A percentile compares a stretch with the other conserved stretches of the same genome.
Evolutionary conservation across 1,140 invertebrate species (phyloP).

Genomic region (Drosophila neocordata): DNA sequence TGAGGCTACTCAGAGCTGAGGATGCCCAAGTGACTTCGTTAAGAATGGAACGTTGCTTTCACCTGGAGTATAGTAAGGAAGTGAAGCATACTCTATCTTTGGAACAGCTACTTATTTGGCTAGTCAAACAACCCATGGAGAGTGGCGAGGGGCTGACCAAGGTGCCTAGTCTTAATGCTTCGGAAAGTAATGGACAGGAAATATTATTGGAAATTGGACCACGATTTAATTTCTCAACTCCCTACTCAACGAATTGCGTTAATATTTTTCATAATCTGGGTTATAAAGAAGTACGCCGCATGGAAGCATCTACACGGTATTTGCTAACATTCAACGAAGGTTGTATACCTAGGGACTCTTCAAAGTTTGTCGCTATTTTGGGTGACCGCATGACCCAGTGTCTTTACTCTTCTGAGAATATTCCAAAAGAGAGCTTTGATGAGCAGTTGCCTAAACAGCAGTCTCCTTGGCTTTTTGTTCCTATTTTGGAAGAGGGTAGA

Average conservation of each 20-base stretch:
- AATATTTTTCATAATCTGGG: slow-evolving; percentile 95
- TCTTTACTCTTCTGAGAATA: slow-evolving; percentile 87
- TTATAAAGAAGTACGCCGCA: slow-evolving; percentile 87
- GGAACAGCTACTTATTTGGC: slow-evolving; percentile 88
- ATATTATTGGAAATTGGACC: slow-evolving; percentile 88
- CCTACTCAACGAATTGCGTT: slow-evolving; percentile 97
- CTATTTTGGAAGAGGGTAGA: slow-evolving; percentile 90
- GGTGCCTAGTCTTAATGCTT: slow-evolving; percentile 72
- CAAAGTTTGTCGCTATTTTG: slow-evolving; percentile 86
- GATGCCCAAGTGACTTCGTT: slow-evolving; percentile 72
- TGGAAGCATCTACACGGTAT: slow-evolving; percentile 93
- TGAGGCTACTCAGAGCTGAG: slow-evolving; percentile 44
- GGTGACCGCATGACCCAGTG: slow-evolving; percentile 92
- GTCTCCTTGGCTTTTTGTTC: slow-evolving; percentile 92
- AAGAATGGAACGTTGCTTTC: slow-evolving; percentile 91
- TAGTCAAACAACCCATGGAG: slow-evolving; percentile 86
- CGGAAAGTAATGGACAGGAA: slow-evolving; percentile 5
- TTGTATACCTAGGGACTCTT: slow-evolving; percentile 74
- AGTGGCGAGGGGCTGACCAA: slow-evolving; percentile 84
- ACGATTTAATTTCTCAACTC: slow-evolving; percentile 94
- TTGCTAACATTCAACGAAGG: slow-evolving; percentile 85
- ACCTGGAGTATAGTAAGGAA: slow-evolving; percentile 85
- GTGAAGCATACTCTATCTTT: slow-evolving; percentile 82
- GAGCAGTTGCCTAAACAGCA: slow-evolving; percentile 86
- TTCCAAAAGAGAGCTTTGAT: slow-evolving; percentile 89